Evolutionary conservation across 2,797 vertebrate genomes (phyloP).

Genomic region (Harpagifer antarcticus): DNA sequence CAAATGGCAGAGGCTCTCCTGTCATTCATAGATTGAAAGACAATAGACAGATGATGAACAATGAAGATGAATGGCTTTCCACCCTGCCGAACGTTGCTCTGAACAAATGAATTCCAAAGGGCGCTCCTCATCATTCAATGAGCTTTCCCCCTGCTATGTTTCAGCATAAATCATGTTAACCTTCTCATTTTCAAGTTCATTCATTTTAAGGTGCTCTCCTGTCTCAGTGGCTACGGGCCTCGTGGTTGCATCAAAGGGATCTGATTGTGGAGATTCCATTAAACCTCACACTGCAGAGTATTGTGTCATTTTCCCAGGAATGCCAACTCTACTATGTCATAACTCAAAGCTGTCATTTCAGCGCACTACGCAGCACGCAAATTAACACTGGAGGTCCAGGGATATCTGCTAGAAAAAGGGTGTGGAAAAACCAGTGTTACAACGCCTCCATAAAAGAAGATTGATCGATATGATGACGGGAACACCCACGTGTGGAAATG

Average conservation of each 20-base stretch:
- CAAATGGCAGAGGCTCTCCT: conserved; percentile 47
- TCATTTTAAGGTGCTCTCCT: conserved; percentile 79
- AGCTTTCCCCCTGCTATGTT: conserved; percentile 62
- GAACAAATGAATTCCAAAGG: conserved; percentile 80
- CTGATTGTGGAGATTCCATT: conserved; percentile 77
- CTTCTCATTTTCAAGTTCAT: conserved; percentile 85
- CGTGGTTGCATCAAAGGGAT: conserved; percentile 64
- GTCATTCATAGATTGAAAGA: conserved; percentile 64
- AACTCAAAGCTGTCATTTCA: conserved; percentile 63
- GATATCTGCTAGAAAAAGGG: conserved; percentile 26
- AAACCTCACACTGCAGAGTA: conserved; percentile 72
- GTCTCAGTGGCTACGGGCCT: conserved; percentile 50
- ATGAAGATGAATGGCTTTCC: conserved; percentile 74
- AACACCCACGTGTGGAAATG: conserved; percentile 49
- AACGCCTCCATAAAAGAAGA: conserved; percentile 34
- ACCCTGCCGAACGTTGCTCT: conserved; percentile 45
- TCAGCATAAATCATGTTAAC: conserved; percentile 84
- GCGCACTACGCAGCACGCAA: conserved; percentile 55
- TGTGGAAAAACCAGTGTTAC: conserved; percentile 30
- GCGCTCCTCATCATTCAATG: conserved; percentile 80
- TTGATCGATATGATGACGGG: conserved; percentile 49
- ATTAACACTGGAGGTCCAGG: conserved; percentile 47
- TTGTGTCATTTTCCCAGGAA: conserved; percentile 67
- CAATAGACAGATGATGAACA: conserved; percentile 75
- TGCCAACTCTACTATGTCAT: conserved; percentile 67